Base-by-base conservation (phyloP, 2,113 vertebrate species). In the Trinectes maculatus region DNA sequence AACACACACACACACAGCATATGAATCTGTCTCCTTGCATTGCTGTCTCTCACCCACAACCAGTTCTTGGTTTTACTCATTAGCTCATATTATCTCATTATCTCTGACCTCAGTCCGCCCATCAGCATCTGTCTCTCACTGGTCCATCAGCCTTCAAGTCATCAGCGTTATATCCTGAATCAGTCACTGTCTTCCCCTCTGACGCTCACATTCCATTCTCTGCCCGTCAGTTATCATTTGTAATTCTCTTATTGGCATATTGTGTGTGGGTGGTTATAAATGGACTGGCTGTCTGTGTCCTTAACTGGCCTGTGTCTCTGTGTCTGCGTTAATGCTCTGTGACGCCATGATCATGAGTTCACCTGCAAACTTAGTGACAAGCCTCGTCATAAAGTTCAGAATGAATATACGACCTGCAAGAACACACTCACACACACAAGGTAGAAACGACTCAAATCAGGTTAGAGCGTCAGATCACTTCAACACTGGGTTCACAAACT, bases 51-150 rank as follows among this genome's bases (percentile, higher is more conserved):
- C 11, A 48, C 13, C 47, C 18, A 19, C 18, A 2, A 11, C 12
- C 29, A 21, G 33, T 71, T 46, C 1, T 1, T 54, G 13, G 11
- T 61, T 36, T 42, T 47, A 49, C 54, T 71, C 34, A 70, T 79
- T 68, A 58, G 33, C 49, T 80, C 47, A 49, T 60, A 29, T 81
- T 81, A 59, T 63, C 71, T 84, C 65, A 84, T 87, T 85, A 74
- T 37, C 28, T 66, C 61, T 15, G 25, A 58, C 37, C 31, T 68
- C 71, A n/a, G 57, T 78, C 52, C 56, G 53, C 53, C 60, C 62
- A 39, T 49, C 67, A 53, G 66, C 64, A 28, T 61, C 44, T 56
- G 26, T 31, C 43, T 43, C 26, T 71, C 43, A 8, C 4, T 56
- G 39, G 58, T 64, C 52, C 40, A 66, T 31, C 40, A 59, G 63